phyloP scores from a whole-genome alignment of 2,888 invertebrate species.

The Drosophila sordidula region DNA sequence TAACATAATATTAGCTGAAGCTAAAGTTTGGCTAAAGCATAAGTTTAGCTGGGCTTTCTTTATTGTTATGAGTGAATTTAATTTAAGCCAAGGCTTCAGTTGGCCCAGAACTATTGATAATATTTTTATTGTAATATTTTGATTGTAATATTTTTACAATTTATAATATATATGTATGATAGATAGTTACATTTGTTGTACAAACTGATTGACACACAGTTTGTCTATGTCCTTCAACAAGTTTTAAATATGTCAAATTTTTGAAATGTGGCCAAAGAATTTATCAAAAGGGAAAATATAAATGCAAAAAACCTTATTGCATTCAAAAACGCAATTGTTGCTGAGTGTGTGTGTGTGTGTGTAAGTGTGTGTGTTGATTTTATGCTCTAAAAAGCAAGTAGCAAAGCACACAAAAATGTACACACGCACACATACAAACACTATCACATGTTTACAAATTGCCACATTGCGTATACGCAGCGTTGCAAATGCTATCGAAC shows the following conservation, averaged over 20 bases:
- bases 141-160: too few species aligned
- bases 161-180: neutral
- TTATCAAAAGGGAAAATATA: neutral
- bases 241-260: neutral
- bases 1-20: too few species aligned
- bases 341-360: neutral
- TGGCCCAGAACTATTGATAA: too few species aligned
- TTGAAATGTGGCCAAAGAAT: neutral
- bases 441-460: slow-evolving; percentile 7
- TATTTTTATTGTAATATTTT: too few species aligned
- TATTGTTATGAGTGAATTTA: too few species aligned
- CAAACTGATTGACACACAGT: neutral
- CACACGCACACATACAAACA: neutral
- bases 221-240: neutral
- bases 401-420: neutral
- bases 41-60: neutral
- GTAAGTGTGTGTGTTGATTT: slow-evolving; percentile 11
- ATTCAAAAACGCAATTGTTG: slow-evolving; percentile 14
- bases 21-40: too few species aligned
- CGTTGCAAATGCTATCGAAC: slow-evolving; percentile 17
- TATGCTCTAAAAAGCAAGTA: slow-evolving; percentile 27
- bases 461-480: slow-evolving; percentile 58
- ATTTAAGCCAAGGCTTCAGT: too few species aligned
- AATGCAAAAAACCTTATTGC: neutral
- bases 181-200: too few species aligned